These are phyloP conservation scores for Monomorium pharaonis DNA, from an alignment of 1,140 invertebrate species.

Conservation along the genomic window DNA sequence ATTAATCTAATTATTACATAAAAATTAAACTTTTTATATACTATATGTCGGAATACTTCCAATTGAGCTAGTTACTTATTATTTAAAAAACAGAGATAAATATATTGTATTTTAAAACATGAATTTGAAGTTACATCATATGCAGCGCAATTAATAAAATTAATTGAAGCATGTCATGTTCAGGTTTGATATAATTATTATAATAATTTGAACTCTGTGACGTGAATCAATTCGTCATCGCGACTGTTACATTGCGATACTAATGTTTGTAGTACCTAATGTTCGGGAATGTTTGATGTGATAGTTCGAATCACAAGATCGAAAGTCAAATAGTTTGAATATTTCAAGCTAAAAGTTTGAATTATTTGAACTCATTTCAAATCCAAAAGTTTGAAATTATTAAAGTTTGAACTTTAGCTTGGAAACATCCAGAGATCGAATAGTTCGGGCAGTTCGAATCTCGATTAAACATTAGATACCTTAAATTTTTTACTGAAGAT, in stretches of 20 bases:
- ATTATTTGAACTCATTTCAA: too few relatives aligned
- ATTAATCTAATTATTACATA: conserved; percentile 25
- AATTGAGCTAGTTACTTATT: background rate
- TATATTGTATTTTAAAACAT: background rate
- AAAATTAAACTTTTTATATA: background rate
- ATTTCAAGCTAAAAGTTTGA: too few relatives aligned
- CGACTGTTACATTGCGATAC: conserved; percentile 64
- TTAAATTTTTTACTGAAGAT: too few relatives aligned
- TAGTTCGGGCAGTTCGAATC: too few relatives aligned
- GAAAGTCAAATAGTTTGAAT: too few relatives aligned
- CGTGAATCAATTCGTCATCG: conserved; percentile 79
- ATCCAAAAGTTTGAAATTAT: too few relatives aligned
- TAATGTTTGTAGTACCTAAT: too few relatives aligned
- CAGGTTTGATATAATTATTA: conserved; percentile 44
- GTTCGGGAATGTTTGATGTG: too few relatives aligned
- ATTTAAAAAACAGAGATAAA: background rate
- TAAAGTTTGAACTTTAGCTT: too few relatives aligned
- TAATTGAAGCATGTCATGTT: conserved; percentile 36
- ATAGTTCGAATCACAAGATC: too few relatives aligned
- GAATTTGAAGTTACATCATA: background rate
- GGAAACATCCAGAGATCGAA: too few relatives aligned
- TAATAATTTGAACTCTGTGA: conserved; percentile 80
- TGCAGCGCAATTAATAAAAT: conserved; percentile 60
- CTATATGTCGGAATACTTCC: background rate
- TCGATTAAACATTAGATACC: too few relatives aligned